Evolutionary conservation across 2,113 vertebrate genomes (phyloP).

Genomic region (Clupea harengus): DNA sequence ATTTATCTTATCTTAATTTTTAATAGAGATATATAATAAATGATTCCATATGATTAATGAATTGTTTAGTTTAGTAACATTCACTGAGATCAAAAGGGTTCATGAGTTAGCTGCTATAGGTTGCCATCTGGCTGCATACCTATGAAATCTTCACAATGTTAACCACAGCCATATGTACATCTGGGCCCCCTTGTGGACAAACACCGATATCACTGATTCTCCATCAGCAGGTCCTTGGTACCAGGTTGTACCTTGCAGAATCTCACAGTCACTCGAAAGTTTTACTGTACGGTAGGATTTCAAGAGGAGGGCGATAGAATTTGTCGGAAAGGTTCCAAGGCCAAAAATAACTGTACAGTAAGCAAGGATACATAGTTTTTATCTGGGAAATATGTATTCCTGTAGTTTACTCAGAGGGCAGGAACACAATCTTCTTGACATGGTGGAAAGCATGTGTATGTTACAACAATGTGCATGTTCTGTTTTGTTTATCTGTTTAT

Average conservation of each 20-base stretch:
- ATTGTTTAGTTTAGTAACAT: not conserved
- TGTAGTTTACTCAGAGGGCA: not conserved
- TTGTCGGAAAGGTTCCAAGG: not conserved
- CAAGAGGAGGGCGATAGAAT: not conserved
- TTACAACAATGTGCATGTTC: no score
- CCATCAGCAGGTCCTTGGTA: not conserved
- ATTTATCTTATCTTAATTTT: no score
- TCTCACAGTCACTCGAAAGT: slow-evolving; percentile 9
- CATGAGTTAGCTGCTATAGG: not conserved
- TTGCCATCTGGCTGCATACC: not conserved
- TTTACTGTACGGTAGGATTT: not conserved
- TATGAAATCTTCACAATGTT: not conserved
- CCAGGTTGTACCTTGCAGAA: not conserved
- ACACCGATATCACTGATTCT: not conserved
- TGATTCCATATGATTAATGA: not conserved
- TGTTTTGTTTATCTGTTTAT: no score
- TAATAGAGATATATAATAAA: not conserved
- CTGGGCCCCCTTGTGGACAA: slow-evolving; percentile 21
- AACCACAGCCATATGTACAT: not conserved
- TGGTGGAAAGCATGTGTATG: not conserved
- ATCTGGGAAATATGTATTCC: not conserved
- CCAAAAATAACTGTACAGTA: not conserved
- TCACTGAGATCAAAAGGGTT: not conserved
- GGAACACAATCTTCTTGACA: not conserved
- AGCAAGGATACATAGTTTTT: not conserved